A percentile compares a stretch with the other conserved stretches of the same genome.
phyloP scores from a whole-genome alignment of 2,888 invertebrate species.

The Drosophila acutilabella region DNA sequence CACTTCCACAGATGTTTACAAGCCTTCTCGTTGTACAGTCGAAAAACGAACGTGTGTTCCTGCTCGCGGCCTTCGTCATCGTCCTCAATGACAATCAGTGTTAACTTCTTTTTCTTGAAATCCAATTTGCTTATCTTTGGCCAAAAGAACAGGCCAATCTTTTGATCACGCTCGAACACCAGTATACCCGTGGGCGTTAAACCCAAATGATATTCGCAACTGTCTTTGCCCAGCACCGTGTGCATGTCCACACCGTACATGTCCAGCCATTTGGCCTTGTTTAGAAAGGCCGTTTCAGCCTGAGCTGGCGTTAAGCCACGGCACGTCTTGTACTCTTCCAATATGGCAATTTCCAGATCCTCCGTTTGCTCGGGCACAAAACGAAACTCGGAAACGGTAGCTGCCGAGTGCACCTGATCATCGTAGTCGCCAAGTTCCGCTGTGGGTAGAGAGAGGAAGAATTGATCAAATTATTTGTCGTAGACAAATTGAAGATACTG shows the following conservation, averaged over 20 bases:
- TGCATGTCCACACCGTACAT: constrained; percentile 99
- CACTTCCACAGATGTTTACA: constrained; percentile 99
- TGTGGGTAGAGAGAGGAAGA: constrained; percentile 82
- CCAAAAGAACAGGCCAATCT: constrained; percentile 99
- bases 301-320: constrained; percentile 96
- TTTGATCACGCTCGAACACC: constrained; percentile 97
- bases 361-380: constrained; percentile 98
- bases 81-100: constrained; percentile 98
- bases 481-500: no score
- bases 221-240: constrained; percentile 97
- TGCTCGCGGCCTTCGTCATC: constrained; percentile 98
- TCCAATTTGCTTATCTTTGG: constrained; percentile 99
- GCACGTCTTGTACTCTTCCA: constrained; percentile 95
- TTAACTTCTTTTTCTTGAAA: constrained; percentile 98
- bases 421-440: constrained; percentile 99
- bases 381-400: constrained; percentile 98
- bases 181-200: constrained; percentile 99
- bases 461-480: background rate
- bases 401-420: constrained; percentile 95
- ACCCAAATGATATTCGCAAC: constrained; percentile 97
- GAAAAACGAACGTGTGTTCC: constrained; percentile 99
- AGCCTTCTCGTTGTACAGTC: constrained; percentile 97
- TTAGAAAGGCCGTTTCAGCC: constrained; percentile 97
- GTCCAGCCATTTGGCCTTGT: constrained; percentile 98
- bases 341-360: constrained; percentile 96